Base-by-base conservation (phyloP, 2,113 vertebrate genomes). In the Atractosteus spatula region DNA sequence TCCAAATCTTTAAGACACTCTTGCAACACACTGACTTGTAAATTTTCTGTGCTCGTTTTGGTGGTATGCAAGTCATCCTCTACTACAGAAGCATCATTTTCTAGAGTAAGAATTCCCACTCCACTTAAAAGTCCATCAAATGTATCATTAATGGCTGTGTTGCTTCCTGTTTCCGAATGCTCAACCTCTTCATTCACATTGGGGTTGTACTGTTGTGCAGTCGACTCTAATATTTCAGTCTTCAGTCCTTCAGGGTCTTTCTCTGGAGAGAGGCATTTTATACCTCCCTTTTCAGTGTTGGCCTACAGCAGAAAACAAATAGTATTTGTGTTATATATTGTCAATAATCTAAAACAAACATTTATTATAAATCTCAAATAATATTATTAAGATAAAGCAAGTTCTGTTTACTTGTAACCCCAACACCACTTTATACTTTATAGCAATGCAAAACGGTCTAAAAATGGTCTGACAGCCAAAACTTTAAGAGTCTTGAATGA, bases 1-100 rank as follows among this genome's bases (percentile, higher is more conserved):
- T 74, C 56, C 4, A 82, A 7, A 11, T 82, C 80, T 45, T 59
- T 12, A 59, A 4, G 11, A 8, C 3, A 13, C 2, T 13, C 11
- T 59, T 59, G 7, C 7, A 59, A 12, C 7, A 59, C 3, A 12
- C 13, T 59, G 13, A 13, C n/a, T 4, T 59, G 56, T 4, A 59
- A n/a, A 8, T 59, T 13, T 13, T 59, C 56, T 14, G 56, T 4
- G 56, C 4, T 12, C 2, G 56, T 59, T 59, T 13, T 59, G n/a
- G 8, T 8, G 11, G 7, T 12, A 4, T 14, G 7, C 56, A 59
- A n/a, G n/a, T n/a, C 56, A 7, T 59, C 8, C n/a, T 59, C 7
- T 11, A 59, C 0, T 59, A 59, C 56, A 59, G 56, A 59, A 7
- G 62, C 3, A 8, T 64, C 62, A 29, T n/a, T 7, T 1, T 42